A percentile compares a stretch with the other conserved stretches of the same genome.
phyloP scores from a whole-genome alignment of 2,888 invertebrate species.

The Parapristionchus giblindavisi region DNA sequence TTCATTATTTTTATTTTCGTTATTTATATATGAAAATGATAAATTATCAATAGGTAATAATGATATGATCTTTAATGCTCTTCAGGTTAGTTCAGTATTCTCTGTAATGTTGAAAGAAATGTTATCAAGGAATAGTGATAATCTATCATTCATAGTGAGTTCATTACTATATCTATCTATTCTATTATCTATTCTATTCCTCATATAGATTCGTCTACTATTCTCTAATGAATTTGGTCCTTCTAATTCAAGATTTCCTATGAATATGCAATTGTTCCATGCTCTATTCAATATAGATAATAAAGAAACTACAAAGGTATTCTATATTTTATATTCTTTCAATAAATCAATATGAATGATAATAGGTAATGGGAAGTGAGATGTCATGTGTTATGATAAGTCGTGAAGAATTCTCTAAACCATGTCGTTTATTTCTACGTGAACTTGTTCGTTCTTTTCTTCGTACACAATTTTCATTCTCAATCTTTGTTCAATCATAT shows the following conservation, averaged over 20 bases:
- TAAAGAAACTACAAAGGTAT: conserved; percentile 26
- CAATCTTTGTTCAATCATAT: conserved; percentile 1
- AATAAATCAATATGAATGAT: neutral
- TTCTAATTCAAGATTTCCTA: neutral
- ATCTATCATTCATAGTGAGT: conserved; percentile 20
- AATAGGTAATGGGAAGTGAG: neutral
- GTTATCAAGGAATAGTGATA: neutral
- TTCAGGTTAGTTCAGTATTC: conserved; percentile 16
- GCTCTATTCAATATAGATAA: conserved; percentile 31
- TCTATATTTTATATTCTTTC: neutral
- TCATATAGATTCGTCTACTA: conserved; percentile 16
- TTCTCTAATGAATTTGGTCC: conserved; percentile 20
- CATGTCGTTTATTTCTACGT: conserved; percentile 21
- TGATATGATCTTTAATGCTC: neutral
- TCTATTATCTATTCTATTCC: neutral
- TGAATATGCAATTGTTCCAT: conserved; percentile 16
- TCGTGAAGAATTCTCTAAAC: conserved; percentile 1
- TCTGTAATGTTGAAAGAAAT: conserved; percentile 19
- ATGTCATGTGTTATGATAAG: neutral
- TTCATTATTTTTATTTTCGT: too few species aligned
- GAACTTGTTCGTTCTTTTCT: conserved; percentile 26
- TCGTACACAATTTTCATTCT: conserved; percentile 12
- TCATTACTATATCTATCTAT: too few species aligned
- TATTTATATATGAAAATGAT: too few species aligned
- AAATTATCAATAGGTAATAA: neutral